Evolutionary conservation across 2,113 vertebrate species (phyloP).

Genomic region (Potamarius usumacintae): DNA sequence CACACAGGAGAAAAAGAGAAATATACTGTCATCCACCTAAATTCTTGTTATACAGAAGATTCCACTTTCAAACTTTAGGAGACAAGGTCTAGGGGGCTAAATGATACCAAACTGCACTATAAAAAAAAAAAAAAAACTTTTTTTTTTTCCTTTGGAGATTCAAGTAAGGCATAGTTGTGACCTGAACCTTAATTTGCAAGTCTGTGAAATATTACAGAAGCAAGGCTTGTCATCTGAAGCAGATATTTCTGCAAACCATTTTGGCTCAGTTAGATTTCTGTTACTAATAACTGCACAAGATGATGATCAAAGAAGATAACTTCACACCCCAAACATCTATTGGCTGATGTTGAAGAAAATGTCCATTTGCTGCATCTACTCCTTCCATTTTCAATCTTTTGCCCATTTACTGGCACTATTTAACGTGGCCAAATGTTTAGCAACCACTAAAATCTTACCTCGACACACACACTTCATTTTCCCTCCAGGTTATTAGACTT

Average conservation of each 20-base stretch:
- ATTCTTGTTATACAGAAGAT: neutral
- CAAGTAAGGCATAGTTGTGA: neutral
- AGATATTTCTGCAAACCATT: neutral
- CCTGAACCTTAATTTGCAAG: neutral
- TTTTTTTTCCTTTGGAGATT: neutral
- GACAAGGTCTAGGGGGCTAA: neutral
- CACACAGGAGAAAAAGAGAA: neutral
- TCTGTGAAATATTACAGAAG: conserved; percentile 2
- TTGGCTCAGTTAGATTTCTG: neutral
- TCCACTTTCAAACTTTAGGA: neutral
- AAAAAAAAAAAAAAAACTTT: neutral
- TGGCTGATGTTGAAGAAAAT: neutral
- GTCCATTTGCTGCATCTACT: neutral
- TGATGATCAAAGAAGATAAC: neutral
- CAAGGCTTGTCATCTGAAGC: neutral
- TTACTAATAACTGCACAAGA: neutral
- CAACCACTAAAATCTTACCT: neutral
- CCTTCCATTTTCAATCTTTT: neutral
- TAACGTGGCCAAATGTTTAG: neutral
- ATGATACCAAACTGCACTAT: neutral
- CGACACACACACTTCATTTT: neutral
- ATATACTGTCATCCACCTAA: neutral
- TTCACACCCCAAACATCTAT: neutral
- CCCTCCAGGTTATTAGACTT: neutral
- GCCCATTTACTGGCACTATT: neutral